These are phyloP conservation scores for Neomonachus schauinslandi DNA, from an alignment of 2,113 vertebrate genomes.

Conservation along the genomic window DNA sequence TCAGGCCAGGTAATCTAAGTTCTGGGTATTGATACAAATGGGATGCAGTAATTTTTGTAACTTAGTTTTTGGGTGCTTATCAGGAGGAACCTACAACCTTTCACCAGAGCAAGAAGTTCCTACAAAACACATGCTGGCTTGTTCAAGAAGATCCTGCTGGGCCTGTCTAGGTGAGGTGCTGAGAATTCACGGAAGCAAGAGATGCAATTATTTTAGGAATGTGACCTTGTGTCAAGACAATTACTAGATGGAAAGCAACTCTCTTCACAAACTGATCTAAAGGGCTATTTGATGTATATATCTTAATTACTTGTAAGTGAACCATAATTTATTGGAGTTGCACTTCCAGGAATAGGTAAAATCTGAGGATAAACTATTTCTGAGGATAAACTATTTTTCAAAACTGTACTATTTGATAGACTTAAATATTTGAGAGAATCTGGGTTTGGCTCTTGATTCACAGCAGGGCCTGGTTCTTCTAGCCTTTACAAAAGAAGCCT, in stretches of 20 bases:
- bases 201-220: background rate
- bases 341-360: background rate
- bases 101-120: constrained; percentile 74
- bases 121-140: constrained; percentile 74
- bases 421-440: constrained; percentile 45
- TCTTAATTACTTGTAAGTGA: background rate
- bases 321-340: constrained; percentile 8
- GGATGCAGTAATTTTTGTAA: constrained; percentile 12
- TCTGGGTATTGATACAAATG: background rate
- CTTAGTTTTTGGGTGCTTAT: constrained; percentile 62
- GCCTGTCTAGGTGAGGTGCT: constrained; percentile 84
- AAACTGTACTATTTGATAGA: constrained; percentile 37
- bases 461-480: background rate
- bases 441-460: background rate
- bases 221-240: background rate
- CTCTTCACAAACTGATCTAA: background rate
- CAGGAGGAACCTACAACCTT: constrained; percentile 75
- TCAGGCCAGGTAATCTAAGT: background rate
- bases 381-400: constrained; percentile 42
- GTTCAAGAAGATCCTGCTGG: constrained; percentile 73
- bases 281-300: background rate
- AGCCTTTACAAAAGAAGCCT: background rate
- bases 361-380: constrained; percentile 32
- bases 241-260: background rate
- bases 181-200: background rate